phyloP scores from a whole-genome alignment of 2,797 vertebrate genomes.

The Acestrorhynchus altus region DNA sequence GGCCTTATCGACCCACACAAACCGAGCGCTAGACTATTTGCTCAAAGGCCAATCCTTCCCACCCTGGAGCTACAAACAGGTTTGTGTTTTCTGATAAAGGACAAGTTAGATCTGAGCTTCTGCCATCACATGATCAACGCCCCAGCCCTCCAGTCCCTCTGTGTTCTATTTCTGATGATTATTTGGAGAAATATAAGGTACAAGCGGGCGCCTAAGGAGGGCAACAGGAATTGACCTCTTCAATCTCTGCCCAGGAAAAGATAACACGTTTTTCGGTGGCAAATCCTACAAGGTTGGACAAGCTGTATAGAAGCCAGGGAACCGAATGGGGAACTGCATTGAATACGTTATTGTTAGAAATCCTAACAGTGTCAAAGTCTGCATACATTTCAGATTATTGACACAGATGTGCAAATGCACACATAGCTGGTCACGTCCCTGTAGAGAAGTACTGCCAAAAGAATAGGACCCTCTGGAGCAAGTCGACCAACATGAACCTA shows the following conservation, averaged over 20 bases:
- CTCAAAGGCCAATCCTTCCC: conserved; percentile 51
- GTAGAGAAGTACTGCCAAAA: too few relatives aligned
- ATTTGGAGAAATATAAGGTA: background rate
- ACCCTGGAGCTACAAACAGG: conserved; percentile 34
- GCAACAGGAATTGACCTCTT: background rate
- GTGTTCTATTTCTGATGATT: conserved; percentile 3
- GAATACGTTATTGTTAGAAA: too few relatives aligned
- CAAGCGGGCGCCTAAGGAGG: background rate
- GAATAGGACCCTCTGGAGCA: too few relatives aligned
- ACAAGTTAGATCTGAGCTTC: conserved; percentile 28
- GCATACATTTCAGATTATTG: too few relatives aligned
- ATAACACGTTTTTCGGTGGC: background rate
- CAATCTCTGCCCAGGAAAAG: background rate
- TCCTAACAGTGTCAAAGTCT: too few relatives aligned
- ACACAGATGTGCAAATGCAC: too few relatives aligned
- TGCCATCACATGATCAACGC: conserved; percentile 30
- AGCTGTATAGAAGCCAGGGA: background rate
- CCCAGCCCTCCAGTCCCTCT: conserved; percentile 7
- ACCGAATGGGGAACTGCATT: too few relatives aligned
- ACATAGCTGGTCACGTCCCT: too few relatives aligned
- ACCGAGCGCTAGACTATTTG: conserved; percentile 58
- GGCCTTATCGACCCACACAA: conserved; percentile 67
- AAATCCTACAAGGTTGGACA: background rate
- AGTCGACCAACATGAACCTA: too few relatives aligned
- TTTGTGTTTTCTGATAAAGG: conserved; percentile 51